phyloP scores from a whole-genome alignment of 2,888 invertebrate genomes.

The Synanthedon formicaeformis region DNA sequence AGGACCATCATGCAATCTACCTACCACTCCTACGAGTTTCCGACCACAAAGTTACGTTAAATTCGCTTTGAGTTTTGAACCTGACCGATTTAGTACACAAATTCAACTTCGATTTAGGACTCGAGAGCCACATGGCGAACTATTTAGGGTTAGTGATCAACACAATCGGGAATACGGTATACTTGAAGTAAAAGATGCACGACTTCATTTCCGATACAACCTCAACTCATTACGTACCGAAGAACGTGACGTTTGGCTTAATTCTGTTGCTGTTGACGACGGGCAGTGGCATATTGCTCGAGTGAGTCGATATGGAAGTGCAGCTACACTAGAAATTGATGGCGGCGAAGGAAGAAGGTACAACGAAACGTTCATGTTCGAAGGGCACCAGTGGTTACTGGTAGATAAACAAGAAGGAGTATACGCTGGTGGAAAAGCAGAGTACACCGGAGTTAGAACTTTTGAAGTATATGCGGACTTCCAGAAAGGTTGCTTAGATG shows the following conservation, averaged over 20 bases:
- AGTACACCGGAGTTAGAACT: constrained; percentile 92
- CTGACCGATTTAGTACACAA: constrained; percentile 91
- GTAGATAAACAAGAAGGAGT: constrained; percentile 96
- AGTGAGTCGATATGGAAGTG: constrained; percentile 91
- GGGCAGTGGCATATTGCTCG: constrained; percentile 97
- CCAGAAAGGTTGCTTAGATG: constrained; percentile 85
- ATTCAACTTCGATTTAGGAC: constrained; percentile 95
- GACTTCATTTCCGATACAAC: constrained; percentile 92
- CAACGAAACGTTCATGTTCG: constrained; percentile 91
- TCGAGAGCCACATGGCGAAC: constrained; percentile 90
- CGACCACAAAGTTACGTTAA: constrained; percentile 96
- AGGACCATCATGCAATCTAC: constrained; percentile 87
- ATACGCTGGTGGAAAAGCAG: constrained; percentile 95
- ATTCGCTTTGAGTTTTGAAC: constrained; percentile 94
- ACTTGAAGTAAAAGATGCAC: constrained; percentile 89
- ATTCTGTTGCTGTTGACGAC: constrained; percentile 90
- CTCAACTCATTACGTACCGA: constrained; percentile 91
- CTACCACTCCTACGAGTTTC: constrained; percentile 92
- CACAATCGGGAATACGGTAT: constrained; percentile 95
- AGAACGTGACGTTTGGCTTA: constrained; percentile 90
- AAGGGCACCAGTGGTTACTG: constrained; percentile 91
- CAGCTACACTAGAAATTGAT: constrained; percentile 92
- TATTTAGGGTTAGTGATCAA: constrained; percentile 94
- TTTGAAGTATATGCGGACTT: constrained; percentile 96
- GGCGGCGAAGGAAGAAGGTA: constrained; percentile 94